Conservation (phyloP, 2,113 vertebrate genomes). For the Daphoenositta chrysoptera region DNA sequence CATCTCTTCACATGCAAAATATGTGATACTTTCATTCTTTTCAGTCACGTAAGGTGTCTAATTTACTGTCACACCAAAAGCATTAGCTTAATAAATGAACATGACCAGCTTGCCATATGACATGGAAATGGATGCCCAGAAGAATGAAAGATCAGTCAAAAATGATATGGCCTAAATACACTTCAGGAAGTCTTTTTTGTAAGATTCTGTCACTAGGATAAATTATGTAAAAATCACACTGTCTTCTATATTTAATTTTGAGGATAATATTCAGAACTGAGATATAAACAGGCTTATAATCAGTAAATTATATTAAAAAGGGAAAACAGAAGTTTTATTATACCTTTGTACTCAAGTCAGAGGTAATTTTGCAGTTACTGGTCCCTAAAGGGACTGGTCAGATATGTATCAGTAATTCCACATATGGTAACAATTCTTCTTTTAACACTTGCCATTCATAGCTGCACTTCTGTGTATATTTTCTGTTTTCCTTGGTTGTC, state of each 20-base stretch:
- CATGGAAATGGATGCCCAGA: background rate
- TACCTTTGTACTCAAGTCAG: slow-evolving; percentile 54
- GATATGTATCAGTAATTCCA: background rate
- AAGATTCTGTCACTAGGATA: background rate
- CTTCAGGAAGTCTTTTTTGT: background rate
- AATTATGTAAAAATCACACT: background rate
- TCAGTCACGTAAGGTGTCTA: background rate
- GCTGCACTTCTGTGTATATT: background rate
- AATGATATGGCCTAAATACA: background rate
- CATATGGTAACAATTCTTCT: background rate
- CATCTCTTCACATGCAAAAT: background rate
- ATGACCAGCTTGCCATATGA: background rate
- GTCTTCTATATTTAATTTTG: background rate
- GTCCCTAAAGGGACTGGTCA: background rate
- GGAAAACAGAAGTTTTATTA: background rate
- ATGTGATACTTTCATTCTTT: background rate
- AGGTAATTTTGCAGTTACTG: slow-evolving; percentile 14
- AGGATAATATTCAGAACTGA: background rate
- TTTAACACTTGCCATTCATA: background rate
- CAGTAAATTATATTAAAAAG: background rate
- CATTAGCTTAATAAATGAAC: background rate
- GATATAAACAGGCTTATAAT: background rate
- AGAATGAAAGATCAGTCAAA: background rate
- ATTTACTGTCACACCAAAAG: background rate
- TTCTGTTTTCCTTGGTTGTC: background rate